Base-by-base conservation (phyloP, 64 coral and sea anemone genomes). In the Pocillopora damicornis region DNA sequence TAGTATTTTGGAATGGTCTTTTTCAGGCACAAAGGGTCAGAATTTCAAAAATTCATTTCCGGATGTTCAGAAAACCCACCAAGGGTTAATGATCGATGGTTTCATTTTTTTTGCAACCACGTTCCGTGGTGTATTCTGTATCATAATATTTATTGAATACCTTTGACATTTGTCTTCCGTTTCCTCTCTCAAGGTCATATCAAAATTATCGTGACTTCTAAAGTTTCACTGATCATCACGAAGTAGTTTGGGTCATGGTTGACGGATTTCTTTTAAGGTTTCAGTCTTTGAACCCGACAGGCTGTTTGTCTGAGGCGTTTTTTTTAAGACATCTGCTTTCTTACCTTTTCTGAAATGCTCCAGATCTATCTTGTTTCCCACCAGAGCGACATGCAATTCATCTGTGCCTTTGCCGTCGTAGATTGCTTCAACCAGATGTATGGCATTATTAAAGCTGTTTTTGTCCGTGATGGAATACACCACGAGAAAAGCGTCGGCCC, bases 401-500 rank as follows among this genome's bases (percentile, higher is more conserved):
- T 95, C 93, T 4, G 93, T 99, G 10, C 91, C 93, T 57, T 99
- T 99, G 22, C 78, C 83, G 18, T 95, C 93, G 62, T 95, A 94
- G 37, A 99, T 93, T 37, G 80, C 86, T 37, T 92, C 91, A 11
- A 99, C 93, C 20, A 93, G 64, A 45, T 99, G 93, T 13, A 99
- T 73, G 0, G 97, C 97, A 13, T 90, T 82, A 23, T 94, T 93
- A 64, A 99, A 99, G 81, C 97, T 99, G 34, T 92, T 92, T 80
- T 86, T 99, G 71, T 99, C 97, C 18, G 97, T 99, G 9, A 99
- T 93, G 11, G 90, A 90, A 88, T 99, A 99, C 22, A 94, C 93
- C 11, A 99, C 97, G 20, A 94, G 81, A 72, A 99, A 99, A 1
- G 90, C 97, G 76, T 99, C 97, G 5, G 93, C 97, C 97, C 97